Percentiles rank a stretch among this genome's conserved stretches.
Evolutionary conservation across 2,888 invertebrate genomes (phyloP).

Genomic region (Chamaedrilus cognettii): DNA sequence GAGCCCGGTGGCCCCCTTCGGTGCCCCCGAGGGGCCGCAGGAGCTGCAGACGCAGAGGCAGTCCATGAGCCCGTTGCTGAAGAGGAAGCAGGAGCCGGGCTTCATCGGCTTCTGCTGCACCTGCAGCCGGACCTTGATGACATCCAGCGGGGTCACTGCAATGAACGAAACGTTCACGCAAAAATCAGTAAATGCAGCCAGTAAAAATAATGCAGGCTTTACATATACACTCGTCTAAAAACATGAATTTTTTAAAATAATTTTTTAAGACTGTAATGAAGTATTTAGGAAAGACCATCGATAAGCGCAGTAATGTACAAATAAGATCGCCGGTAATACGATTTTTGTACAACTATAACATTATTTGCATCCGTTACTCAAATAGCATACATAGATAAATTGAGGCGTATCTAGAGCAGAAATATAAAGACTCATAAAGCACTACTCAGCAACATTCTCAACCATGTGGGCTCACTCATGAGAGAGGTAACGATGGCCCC

Average conservation of each 20-base stretch:
- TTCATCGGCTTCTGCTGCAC: conserved; percentile 83
- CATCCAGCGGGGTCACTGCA: conserved; percentile 96
- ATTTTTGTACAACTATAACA: too few relatives aligned
- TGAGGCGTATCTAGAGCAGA: too few relatives aligned
- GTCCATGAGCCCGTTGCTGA: conserved; percentile 92
- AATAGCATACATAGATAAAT: too few relatives aligned
- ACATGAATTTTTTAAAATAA: too few relatives aligned
- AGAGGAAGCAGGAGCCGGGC: conserved; percentile 84
- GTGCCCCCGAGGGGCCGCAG: conserved; percentile 14
- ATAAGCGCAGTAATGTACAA: background rate
- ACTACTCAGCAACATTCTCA: too few relatives aligned
- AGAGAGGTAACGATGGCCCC: conserved; percentile 25
- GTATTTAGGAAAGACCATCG: background rate
- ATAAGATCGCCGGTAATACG: too few relatives aligned
- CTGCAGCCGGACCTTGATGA: conserved; percentile 97
- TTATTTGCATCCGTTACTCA: too few relatives aligned
- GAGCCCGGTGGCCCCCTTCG: too few relatives aligned
- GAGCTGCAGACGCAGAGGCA: conserved; percentile 66
- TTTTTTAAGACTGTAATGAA: background rate
- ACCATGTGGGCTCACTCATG: conserved; percentile 24
- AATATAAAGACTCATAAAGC: too few relatives aligned
- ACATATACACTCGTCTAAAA: background rate
- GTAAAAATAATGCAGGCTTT: conserved; percentile 3
- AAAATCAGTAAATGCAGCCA: background rate
- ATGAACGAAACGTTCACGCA: too few relatives aligned